Conservation (phyloP, 2,113 vertebrate genomes). For the Poeciliopsis occidentalis region DNA sequence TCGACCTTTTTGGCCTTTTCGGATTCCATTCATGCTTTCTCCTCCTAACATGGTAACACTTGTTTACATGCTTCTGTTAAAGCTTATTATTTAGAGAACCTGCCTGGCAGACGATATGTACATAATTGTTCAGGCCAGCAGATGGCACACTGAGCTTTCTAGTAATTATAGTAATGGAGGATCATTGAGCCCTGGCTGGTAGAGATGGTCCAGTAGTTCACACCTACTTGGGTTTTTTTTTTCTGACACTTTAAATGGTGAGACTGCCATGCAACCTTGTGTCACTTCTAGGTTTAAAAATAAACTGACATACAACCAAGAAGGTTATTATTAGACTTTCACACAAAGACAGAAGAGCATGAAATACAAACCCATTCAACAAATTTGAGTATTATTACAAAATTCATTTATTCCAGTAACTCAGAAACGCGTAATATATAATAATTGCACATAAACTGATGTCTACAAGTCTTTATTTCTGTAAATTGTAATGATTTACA, state of each 20-base stretch:
- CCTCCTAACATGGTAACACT: background rate
- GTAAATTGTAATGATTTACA: background rate
- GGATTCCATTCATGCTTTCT: background rate
- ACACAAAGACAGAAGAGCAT: background rate
- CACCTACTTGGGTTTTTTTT: constrained; percentile 6
- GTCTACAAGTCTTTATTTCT: too few species aligned
- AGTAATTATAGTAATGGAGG: too few species aligned
- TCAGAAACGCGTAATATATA: too few species aligned
- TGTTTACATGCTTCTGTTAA: constrained; percentile 1
- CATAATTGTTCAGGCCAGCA: constrained; percentile 48
- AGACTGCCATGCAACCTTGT: background rate
- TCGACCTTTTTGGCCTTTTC: background rate
- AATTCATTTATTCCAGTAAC: too few species aligned
- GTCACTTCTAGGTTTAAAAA: background rate
- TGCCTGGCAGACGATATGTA: constrained; percentile 28
- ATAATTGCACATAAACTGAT: too few species aligned
- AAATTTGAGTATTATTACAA: background rate
- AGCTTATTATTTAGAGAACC: constrained; percentile 39
- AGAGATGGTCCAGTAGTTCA: too few species aligned
- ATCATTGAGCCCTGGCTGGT: too few species aligned
- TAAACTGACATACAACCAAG: background rate
- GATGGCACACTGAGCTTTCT: constrained; percentile 52
- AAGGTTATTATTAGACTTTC: background rate
- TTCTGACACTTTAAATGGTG: background rate
- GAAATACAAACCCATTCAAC: background rate